phyloP scores from a whole-genome alignment of 1,140 invertebrate genomes.

The Ceratina calcarata region DNA sequence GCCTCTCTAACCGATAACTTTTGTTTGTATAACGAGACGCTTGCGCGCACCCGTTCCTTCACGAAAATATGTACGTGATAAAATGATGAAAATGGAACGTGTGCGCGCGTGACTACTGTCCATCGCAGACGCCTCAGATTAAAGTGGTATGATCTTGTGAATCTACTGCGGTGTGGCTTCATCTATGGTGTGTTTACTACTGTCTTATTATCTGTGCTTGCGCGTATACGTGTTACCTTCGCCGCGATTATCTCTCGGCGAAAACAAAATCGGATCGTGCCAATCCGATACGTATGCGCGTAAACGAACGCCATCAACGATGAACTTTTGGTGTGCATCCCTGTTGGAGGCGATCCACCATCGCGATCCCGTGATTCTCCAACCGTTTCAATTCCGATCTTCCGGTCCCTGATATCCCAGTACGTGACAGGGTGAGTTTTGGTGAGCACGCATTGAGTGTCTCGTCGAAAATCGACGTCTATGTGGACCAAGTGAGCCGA shows the following conservation, averaged over 20 bases:
- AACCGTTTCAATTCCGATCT: conserved; percentile 2
- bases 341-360: conserved; percentile 50
- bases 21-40: background rate
- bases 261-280: background rate
- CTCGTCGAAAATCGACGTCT: conserved; percentile 87
- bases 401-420: no score
- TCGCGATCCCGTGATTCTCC: conserved; percentile 31
- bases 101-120: no score
- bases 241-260: no score
- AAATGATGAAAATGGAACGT: no score
- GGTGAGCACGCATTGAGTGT: no score
- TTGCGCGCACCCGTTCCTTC: conserved; percentile 4
- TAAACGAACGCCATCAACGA: conserved; percentile 30
- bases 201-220: background rate
- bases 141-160: background rate
- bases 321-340: conserved; percentile 36
- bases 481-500: conserved; percentile 90
- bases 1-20: conserved; percentile 59
- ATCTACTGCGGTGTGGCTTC: background rate
- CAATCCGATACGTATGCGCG: background rate
- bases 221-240: background rate
- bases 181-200: background rate
- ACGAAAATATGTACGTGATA: background rate
- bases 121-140: no score
- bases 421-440: no score